Conservation (phyloP, 2,113 vertebrate genomes). For the Jacana jacana region DNA sequence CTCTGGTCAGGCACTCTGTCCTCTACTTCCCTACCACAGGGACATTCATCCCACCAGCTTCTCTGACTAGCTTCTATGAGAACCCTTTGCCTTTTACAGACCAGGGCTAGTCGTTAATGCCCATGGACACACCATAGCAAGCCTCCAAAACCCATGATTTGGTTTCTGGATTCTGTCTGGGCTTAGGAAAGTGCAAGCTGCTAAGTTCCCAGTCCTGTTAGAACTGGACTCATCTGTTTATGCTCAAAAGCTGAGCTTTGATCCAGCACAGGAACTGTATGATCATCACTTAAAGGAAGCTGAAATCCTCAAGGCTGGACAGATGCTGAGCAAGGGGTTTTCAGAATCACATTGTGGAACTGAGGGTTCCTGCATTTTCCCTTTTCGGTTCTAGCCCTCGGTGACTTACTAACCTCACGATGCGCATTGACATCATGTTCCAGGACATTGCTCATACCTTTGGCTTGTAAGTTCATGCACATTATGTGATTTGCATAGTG, state of each 20-base stretch:
- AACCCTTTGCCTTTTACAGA: neutral
- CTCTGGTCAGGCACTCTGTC: neutral
- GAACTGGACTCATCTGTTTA: neutral
- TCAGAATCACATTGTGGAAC: neutral
- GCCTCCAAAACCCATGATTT: fast-evolving
- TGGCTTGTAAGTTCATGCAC: constrained; percentile 56
- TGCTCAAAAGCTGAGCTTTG: neutral
- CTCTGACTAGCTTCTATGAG: neutral
- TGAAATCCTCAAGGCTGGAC: constrained; percentile 5
- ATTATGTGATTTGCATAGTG: constrained; percentile 39
- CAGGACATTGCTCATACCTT: constrained; percentile 58
- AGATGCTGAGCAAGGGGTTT: constrained; percentile 37
- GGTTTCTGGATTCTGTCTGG: neutral
- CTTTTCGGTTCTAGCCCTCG: neutral
- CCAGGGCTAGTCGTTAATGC: neutral
- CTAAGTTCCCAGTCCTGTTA: neutral
- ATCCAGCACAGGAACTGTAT: neutral
- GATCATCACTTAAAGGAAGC: neutral
- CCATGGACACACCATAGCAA: neutral
- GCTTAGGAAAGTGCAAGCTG: neutral
- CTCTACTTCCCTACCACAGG: neutral
- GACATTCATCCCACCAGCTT: neutral
- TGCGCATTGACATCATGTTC: neutral
- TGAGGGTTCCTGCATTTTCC: neutral
- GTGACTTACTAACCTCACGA: constrained; percentile 42